Evolutionary conservation across 2,888 invertebrate genomes (phyloP).

Genomic region (Nomada fabriciana): DNA sequence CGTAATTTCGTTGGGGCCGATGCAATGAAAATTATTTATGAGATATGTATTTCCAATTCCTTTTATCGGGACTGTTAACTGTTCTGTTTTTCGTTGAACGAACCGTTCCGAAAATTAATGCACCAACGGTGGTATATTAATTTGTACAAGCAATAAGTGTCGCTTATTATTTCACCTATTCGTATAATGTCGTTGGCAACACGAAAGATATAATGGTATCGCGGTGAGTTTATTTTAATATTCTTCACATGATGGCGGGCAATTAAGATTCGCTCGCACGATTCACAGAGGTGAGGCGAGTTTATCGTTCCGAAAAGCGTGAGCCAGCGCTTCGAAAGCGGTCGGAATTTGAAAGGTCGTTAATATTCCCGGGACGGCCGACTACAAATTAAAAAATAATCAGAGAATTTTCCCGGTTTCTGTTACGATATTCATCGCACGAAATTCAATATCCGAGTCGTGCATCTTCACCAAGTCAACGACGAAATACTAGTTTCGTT

Average conservation of each 20-base stretch:
- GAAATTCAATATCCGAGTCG: constrained; percentile 39
- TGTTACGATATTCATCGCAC: constrained; percentile 15
- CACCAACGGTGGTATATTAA: too few relatives aligned
- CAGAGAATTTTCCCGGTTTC: constrained; percentile 17
- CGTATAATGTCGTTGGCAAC: too few relatives aligned
- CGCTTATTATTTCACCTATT: too few relatives aligned
- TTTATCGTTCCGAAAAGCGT: constrained; percentile 5
- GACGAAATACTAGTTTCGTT: background rate
- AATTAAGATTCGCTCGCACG: background rate
- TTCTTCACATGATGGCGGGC: constrained; percentile 10
- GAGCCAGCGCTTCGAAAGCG: background rate
- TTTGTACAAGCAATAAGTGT: too few relatives aligned
- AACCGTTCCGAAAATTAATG: too few relatives aligned
- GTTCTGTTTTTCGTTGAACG: too few relatives aligned
- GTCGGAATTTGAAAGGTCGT: background rate
- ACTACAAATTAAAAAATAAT: constrained; percentile 1
- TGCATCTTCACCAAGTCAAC: background rate
- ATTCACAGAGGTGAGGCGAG: background rate
- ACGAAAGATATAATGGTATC: background rate
- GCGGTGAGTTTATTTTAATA: background rate
- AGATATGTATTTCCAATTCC: too few relatives aligned
- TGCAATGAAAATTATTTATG: too few relatives aligned
- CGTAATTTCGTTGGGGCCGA: too few relatives aligned
- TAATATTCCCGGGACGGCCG: background rate
- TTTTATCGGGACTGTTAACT: too few relatives aligned